Evolutionary conservation across 37 sponge, comb jelly and placozoan genomes (phyloP).

Genomic region (Agelas oroides): DNA sequence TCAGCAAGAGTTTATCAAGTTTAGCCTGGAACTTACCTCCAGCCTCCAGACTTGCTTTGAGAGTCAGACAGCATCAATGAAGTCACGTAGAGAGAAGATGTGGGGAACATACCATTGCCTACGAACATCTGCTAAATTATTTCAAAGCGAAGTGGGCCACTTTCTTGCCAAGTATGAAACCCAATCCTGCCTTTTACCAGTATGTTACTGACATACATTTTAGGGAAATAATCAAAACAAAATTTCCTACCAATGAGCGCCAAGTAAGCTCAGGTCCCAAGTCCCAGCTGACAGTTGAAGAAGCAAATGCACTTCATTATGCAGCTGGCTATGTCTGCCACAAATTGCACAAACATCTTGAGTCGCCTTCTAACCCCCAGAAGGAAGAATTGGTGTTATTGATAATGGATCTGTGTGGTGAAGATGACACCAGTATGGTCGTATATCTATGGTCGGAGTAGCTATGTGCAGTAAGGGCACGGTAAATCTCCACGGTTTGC

Average conservation of each 20-base stretch:
- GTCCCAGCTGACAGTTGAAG: neutral
- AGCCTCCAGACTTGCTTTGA: no score
- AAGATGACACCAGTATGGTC: no score
- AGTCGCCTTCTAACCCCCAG: no score
- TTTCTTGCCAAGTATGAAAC: neutral
- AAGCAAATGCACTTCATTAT: neutral
- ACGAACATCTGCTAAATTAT: neutral
- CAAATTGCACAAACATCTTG: neutral
- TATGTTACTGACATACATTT: neutral
- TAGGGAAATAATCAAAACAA: neutral
- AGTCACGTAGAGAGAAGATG: neutral
- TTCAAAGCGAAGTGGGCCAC: neutral
- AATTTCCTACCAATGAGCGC: neutral
- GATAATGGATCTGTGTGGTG: no score
- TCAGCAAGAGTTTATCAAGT: no score
- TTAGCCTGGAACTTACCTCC: no score
- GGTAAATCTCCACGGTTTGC: no score
- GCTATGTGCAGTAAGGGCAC: no score
- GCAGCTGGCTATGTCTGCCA: neutral
- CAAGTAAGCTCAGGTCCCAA: neutral
- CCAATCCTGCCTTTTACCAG: neutral
- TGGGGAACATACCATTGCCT: neutral
- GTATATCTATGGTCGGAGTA: no score
- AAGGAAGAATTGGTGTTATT: no score
- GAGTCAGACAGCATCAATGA: neutral